Percentiles rank a stretch among this genome's conserved stretches.
Conservation (phyloP, 2,888 invertebrate genomes). For the Conomelus anceps region DNA sequence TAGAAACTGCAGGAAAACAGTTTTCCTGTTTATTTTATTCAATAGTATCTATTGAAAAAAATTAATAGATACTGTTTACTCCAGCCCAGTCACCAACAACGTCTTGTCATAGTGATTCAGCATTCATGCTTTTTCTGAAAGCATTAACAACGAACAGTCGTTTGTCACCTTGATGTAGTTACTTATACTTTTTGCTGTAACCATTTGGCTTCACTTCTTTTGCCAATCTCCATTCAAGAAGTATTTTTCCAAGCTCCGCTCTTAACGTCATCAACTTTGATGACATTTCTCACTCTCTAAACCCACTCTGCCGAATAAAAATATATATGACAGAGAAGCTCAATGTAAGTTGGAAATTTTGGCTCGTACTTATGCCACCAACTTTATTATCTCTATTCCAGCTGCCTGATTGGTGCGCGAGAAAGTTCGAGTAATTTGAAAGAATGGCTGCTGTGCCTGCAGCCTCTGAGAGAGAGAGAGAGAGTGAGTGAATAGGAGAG, state of each 20-base stretch:
- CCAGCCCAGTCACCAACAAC: background rate
- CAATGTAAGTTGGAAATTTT: background rate
- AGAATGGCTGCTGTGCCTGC: background rate
- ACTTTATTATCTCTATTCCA: background rate
- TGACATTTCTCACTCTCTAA: background rate
- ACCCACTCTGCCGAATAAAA: background rate
- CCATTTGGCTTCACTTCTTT: background rate
- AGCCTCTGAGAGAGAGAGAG: background rate
- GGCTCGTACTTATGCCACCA: background rate
- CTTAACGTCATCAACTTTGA: background rate
- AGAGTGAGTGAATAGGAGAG: background rate
- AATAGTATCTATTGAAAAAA: too few relatives aligned
- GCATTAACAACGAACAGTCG: background rate
- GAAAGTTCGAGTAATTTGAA: background rate
- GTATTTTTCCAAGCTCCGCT: background rate
- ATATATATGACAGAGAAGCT: background rate
- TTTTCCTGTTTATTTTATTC: too few relatives aligned
- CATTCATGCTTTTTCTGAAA: background rate
- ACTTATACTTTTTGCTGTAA: background rate
- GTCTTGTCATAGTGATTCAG: background rate
- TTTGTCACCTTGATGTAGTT: background rate
- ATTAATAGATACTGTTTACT: background rate
- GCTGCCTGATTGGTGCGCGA: background rate
- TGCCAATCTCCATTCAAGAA: background rate
- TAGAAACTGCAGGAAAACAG: too few relatives aligned